phyloP scores from a whole-genome alignment of 2,888 invertebrate genomes.

The Mythimna vitellina region DNA sequence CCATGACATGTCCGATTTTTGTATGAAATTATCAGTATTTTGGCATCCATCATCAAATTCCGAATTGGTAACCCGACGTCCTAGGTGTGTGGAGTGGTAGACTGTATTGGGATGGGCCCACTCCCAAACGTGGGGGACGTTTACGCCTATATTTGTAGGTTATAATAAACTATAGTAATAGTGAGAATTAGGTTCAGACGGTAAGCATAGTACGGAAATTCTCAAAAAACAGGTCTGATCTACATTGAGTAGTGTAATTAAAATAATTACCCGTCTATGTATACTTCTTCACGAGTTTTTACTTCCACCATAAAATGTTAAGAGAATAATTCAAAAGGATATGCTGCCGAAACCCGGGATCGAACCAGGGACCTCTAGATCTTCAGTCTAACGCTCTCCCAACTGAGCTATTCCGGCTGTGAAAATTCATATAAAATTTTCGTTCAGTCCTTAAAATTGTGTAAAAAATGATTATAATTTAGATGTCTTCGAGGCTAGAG shows the following conservation, averaged over 20 bases:
- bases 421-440: not conserved
- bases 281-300: too few species aligned
- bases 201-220: not conserved
- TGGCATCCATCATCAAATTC: too few species aligned
- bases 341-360: constrained; percentile 72
- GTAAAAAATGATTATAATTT: too few species aligned
- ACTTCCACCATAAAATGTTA: not conserved
- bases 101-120: too few species aligned
- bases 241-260: not conserved
- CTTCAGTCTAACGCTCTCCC: constrained; percentile 75
- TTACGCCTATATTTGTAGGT: too few species aligned
- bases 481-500: too few species aligned
- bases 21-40: too few species aligned
- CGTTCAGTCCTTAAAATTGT: not conserved
- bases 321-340: constrained; percentile 12
- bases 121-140: too few species aligned
- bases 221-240: not conserved
- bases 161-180: too few species aligned
- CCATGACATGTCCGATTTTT: too few species aligned
- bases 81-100: too few species aligned
- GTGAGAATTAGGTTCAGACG: not conserved
- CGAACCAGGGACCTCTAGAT: constrained; percentile 74
- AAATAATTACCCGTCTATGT: not conserved
- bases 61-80: too few species aligned
- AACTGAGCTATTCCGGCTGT: constrained; percentile 74